Percentiles rank a stretch among this genome's conserved stretches.
phyloP scores from a whole-genome alignment of 2,797 vertebrate genomes.

The Dryobates pubescens region DNA sequence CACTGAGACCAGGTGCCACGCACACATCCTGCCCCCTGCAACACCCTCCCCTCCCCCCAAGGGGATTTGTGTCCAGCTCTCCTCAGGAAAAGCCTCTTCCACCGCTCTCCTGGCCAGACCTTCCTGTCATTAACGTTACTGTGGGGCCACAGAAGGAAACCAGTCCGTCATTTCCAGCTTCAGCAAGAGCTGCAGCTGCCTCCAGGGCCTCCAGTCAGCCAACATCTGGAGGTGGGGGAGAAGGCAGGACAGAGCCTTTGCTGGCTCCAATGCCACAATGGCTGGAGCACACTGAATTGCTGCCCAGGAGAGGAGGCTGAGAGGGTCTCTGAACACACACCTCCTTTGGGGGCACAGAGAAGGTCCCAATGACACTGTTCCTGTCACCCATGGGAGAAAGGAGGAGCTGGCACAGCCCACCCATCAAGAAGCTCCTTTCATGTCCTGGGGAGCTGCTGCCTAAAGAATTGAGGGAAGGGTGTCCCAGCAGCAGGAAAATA shows the following conservation, averaged over 20 bases:
- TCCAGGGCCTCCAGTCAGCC: background rate
- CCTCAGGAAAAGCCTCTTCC: background rate
- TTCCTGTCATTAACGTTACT: background rate
- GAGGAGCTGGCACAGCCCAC: background rate
- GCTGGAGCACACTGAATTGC: background rate
- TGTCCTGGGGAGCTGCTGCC: background rate
- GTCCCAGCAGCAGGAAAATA: background rate
- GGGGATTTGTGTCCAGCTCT: background rate
- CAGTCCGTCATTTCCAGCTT: background rate
- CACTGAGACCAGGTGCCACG: too few relatives aligned
- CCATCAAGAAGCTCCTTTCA: background rate
- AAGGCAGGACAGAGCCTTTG: background rate
- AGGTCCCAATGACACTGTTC: background rate
- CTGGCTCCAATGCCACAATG: background rate
- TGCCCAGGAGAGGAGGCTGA: background rate
- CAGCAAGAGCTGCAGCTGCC: background rate
- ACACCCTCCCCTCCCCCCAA: too few relatives aligned
- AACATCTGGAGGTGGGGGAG: background rate
- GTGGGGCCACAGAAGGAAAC: background rate
- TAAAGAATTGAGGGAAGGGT: rapidly evolving
- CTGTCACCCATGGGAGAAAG: background rate
- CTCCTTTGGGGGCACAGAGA: background rate
- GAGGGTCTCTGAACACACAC: background rate
- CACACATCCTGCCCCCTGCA: background rate
- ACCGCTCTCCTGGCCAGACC: background rate